phyloP scores from a whole-genome alignment of 2,113 vertebrate species.

The Regulus satrapa region DNA sequence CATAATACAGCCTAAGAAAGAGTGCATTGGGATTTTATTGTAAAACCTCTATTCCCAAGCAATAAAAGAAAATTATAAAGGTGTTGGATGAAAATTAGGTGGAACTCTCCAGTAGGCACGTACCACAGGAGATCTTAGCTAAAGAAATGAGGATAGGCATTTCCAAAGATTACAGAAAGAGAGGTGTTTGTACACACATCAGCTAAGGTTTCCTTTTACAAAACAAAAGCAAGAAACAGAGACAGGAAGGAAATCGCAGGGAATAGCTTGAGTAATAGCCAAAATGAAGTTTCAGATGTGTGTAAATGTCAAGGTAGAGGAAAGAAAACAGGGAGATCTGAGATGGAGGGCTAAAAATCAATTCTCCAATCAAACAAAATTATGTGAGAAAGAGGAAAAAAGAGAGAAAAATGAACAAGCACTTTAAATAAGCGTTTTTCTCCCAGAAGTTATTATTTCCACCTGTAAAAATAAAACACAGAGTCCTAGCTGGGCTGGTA shows the following conservation, averaged over 20 bases:
- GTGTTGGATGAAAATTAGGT: background rate
- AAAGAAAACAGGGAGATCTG: background rate
- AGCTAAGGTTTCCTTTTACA: background rate
- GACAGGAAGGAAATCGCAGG: conserved; percentile 39
- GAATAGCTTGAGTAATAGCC: background rate
- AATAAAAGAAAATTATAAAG: background rate
- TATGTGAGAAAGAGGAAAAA: background rate
- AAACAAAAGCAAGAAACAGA: conserved; percentile 25
- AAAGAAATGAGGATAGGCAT: background rate
- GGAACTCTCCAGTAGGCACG: background rate
- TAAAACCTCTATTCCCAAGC: background rate
- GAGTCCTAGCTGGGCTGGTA: background rate
- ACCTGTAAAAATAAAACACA: background rate
- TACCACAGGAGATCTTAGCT: background rate
- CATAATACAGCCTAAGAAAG: background rate
- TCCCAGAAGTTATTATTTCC: background rate
- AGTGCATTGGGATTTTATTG: background rate
- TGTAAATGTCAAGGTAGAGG: background rate
- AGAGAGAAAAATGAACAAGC: background rate
- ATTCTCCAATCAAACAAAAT: background rate
- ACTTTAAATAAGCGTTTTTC: background rate
- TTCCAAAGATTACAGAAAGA: background rate
- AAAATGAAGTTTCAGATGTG: background rate
- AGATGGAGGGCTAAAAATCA: background rate
- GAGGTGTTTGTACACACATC: background rate